Conservation (phyloP, 2,888 invertebrate species). For the Agrochola macilenta region DNA sequence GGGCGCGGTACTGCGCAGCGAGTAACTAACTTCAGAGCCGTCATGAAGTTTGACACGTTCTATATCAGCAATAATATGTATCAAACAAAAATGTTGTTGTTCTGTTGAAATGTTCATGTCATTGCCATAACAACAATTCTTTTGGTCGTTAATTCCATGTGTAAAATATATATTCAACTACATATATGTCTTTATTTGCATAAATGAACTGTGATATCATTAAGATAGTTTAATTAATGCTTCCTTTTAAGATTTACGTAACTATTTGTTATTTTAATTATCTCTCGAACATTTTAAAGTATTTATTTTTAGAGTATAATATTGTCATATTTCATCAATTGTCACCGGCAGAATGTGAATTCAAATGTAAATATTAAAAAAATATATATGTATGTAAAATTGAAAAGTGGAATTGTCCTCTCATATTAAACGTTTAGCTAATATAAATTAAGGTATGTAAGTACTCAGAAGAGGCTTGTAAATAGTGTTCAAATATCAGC, state of each 20-base stretch:
- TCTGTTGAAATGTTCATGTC: constrained; percentile 64
- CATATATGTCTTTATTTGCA: constrained; percentile 84
- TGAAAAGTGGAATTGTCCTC: constrained; percentile 87
- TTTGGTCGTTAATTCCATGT: constrained; percentile 63
- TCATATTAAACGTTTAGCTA: constrained; percentile 71
- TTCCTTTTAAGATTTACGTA: constrained; percentile 76
- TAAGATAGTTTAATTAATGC: constrained; percentile 88
- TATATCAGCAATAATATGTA: constrained; percentile 22
- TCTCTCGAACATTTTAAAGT: constrained; percentile 49
- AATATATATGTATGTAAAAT: constrained; percentile 68
- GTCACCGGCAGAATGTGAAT: constrained; percentile 72
- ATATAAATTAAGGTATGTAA: constrained; percentile 72
- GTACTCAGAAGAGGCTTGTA: constrained; percentile 83
- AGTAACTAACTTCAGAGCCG: neutral
- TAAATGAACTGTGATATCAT: constrained; percentile 90
- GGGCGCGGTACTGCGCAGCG: neutral
- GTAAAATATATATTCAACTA: constrained; percentile 65
- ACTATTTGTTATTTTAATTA: constrained; percentile 63
- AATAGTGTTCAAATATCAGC: constrained; percentile 81
- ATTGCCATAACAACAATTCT: constrained; percentile 79
- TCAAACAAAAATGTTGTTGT: constrained; percentile 59
- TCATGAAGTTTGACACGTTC: neutral
- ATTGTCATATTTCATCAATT: constrained; percentile 68
- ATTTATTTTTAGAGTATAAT: constrained; percentile 65
- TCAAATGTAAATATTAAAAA: constrained; percentile 82